These are phyloP conservation scores for Danio tinwini DNA, from an alignment of 2,797 vertebrate species.

Conservation along the genomic window DNA sequence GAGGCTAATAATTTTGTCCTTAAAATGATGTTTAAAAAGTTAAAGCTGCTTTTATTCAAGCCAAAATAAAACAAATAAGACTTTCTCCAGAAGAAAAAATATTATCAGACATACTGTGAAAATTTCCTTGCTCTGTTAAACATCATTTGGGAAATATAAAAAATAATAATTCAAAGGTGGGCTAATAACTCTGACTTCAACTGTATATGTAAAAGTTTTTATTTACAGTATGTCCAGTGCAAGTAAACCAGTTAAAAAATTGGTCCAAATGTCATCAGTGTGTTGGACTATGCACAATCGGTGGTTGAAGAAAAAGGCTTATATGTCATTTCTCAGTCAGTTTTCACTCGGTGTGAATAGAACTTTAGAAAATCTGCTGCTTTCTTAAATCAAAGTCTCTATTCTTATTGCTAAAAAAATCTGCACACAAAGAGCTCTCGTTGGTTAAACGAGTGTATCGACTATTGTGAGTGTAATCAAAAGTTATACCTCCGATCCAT, in stretches of 20 bases:
- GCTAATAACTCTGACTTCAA: no score
- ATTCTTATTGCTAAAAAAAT: not conserved
- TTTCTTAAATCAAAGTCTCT: constrained; percentile 8
- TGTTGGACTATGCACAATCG: not conserved
- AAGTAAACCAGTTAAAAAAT: not conserved
- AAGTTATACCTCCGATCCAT: not conserved
- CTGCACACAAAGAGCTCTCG: not conserved
- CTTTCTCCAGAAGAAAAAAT: no score
- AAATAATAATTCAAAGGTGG: no score
- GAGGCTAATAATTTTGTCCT: no score
- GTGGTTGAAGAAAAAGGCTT: not conserved
- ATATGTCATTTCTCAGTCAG: not conserved
- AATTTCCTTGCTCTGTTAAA: no score
- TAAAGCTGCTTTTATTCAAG: no score
- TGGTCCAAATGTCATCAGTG: not conserved
- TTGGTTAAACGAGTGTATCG: not conserved
- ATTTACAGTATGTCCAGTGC: not conserved
- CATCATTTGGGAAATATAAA: no score
- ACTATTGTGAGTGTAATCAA: constrained; percentile 9
- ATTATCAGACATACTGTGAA: no score
- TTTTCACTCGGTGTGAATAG: constrained; percentile 17
- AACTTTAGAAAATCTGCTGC: constrained; percentile 13
- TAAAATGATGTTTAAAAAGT: no score
- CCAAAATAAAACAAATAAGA: no score
- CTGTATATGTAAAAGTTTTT: no score